Conservation (phyloP, 2,888 invertebrate species). For the Drosophila neutralis region DNA sequence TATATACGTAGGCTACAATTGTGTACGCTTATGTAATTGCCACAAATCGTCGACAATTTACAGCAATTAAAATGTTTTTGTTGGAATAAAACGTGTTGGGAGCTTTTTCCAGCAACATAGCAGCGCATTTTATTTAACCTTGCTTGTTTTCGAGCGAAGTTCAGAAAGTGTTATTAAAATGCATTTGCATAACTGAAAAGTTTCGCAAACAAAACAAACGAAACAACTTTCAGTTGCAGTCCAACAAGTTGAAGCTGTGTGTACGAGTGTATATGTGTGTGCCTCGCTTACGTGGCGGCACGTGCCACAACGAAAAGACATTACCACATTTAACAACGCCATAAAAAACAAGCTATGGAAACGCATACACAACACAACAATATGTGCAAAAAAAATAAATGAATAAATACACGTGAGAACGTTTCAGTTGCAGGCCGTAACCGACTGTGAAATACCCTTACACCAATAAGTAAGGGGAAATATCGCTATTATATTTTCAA, state of each 20-base stretch:
- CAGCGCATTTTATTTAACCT: conserved; percentile 47
- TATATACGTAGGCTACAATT: not conserved
- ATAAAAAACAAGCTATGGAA: conserved; percentile 34
- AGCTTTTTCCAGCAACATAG: conserved; percentile 24
- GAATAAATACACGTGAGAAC: conserved; percentile 18
- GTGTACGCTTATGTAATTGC: conserved; percentile 8
- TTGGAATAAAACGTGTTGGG: conserved; percentile 24
- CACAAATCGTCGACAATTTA: conserved; percentile 44
- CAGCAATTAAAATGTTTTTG: conserved; percentile 48
- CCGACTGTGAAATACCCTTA: not conserved
- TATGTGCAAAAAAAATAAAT: conserved; percentile 25
- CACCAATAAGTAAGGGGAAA: not conserved
- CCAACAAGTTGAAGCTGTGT: conserved; percentile 30
- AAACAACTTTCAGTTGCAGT: conserved; percentile 46
- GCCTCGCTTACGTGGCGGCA: conserved; percentile 60
- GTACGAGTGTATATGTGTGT: conserved; percentile 14
- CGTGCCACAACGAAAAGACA: conserved; percentile 56
- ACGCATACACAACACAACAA: conserved; percentile 43
- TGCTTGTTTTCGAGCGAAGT: conserved; percentile 31
- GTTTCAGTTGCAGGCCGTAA: not conserved
- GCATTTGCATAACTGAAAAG: conserved; percentile 69
- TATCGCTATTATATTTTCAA: not conserved
- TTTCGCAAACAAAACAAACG: conserved; percentile 44
- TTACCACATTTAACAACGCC: conserved; percentile 65
- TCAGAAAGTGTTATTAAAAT: conserved; percentile 55